Base-by-base conservation (phyloP, 2,888 invertebrate genomes). In the Monochamus alternatus region DNA sequence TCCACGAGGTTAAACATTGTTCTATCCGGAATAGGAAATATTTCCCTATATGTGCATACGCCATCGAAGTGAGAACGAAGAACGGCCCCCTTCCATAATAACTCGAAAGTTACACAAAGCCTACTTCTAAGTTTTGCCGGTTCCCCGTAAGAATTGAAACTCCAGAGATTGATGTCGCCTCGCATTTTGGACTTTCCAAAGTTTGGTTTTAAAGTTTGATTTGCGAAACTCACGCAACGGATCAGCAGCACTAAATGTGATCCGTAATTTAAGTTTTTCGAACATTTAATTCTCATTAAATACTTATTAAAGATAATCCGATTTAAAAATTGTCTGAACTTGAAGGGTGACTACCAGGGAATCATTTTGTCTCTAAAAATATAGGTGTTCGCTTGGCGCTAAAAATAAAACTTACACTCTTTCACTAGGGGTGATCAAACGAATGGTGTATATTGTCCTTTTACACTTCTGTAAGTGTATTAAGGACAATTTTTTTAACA, bases 191-290 rank as follows among this genome's bases (percentile, higher is more conserved):
- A 59, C 71, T 71, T 38, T 12, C 63, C 52, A 71, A 71, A 71
- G 69, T 69, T 69, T 69, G 60, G 60, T 60, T 69, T 69, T 69
- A 60, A 69, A 78, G 78, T 78, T 77, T 78, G 76, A 80, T 80
- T 68, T 77, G 73, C 70, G 72, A 74, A 78, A 75, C 78, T 79
- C 68, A 76, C 74, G 73, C 77, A 79, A 73, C 77, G 64, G 73
- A 74, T 71, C 72, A 74, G 69, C 62, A 70, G 65, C 74, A 66
- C 69, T 58, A 43, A 70, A 71, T 75, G 70, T 77, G 73, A 75
- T 79, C 75, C 60, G 60, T 73, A 76, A 78, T 79, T 79, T 79
- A 64, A 76, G 73, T 77, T 75, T 69, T 58, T 32, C 64, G 72
- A 77, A 70, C 66, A 63, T 47, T 58, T 71, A 75, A 79, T 75